Evolutionary conservation across 1,140 invertebrate genomes (phyloP).

Genomic region (Formica exsecta): DNA sequence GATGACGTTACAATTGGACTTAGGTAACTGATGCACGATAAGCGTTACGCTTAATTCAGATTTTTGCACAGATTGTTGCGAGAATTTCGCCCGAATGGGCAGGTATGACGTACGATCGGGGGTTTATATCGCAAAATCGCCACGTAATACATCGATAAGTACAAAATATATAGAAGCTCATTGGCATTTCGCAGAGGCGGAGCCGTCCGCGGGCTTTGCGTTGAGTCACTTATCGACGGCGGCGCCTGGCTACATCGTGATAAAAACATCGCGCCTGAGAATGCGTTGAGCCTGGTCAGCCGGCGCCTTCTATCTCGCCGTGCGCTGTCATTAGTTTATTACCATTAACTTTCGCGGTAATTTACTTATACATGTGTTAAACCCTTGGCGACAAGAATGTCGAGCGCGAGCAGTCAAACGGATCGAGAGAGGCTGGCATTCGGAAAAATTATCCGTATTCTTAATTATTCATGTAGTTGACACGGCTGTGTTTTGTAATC

Average conservation of each 20-base stretch:
- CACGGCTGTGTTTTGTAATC: constrained; percentile 16
- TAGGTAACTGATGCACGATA: constrained; percentile 6
- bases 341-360: constrained; percentile 64
- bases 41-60: constrained; percentile 13
- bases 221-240: constrained; percentile 59
- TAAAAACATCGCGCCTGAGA: constrained; percentile 57
- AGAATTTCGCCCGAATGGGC: constrained; percentile 18
- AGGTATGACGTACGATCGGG: background rate
- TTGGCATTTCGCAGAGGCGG: constrained; percentile 53
- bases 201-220: constrained; percentile 25
- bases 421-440: background rate
- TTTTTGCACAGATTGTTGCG: constrained; percentile 33
- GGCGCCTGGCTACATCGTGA: constrained; percentile 40
- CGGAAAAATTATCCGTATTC: background rate
- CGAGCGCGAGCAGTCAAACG: background rate
- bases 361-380: constrained; percentile 25
- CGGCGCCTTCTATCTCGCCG: constrained; percentile 54
- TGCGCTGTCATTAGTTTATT: constrained; percentile 73
- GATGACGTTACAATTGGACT: constrained; percentile 3
- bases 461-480: constrained; percentile 7
- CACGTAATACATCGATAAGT: constrained; percentile 40
- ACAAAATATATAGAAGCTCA: constrained; percentile 7
- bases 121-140: constrained; percentile 33
- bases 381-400: constrained; percentile 43
- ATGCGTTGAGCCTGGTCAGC: constrained; percentile 52